Evolutionary conservation across 2,797 vertebrate genomes (phyloP).

Genomic region (Spatula clypeata): DNA sequence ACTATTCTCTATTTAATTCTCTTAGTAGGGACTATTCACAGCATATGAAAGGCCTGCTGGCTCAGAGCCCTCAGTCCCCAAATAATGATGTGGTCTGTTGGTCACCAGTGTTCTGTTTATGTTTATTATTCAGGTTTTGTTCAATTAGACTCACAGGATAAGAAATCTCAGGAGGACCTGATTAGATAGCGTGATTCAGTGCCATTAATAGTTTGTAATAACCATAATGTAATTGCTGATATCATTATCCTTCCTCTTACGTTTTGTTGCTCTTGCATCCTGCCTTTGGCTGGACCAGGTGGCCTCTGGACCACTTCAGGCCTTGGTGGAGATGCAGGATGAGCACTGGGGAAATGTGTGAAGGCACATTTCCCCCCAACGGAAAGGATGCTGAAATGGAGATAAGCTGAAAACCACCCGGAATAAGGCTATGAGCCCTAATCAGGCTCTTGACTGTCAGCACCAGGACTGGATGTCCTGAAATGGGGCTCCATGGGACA

Average conservation of each 20-base stretch:
- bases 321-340: background rate
- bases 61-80: background rate
- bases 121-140: background rate
- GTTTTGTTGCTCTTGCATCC: background rate
- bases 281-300: background rate
- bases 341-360: background rate
- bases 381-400: background rate
- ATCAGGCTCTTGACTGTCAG: background rate
- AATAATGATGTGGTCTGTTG: background rate
- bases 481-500: background rate
- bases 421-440: background rate
- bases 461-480: background rate
- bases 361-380: background rate
- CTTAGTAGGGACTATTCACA: background rate
- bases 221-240: background rate
- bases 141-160: background rate
- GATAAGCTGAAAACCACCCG: background rate
- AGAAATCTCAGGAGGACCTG: background rate
- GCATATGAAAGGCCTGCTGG: background rate
- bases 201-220: background rate
- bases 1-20: background rate
- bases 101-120: background rate
- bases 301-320: background rate
- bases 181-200: background rate
- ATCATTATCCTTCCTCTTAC: background rate